Conservation (phyloP, 2,888 invertebrate species). For the Nomada ferruginata region DNA sequence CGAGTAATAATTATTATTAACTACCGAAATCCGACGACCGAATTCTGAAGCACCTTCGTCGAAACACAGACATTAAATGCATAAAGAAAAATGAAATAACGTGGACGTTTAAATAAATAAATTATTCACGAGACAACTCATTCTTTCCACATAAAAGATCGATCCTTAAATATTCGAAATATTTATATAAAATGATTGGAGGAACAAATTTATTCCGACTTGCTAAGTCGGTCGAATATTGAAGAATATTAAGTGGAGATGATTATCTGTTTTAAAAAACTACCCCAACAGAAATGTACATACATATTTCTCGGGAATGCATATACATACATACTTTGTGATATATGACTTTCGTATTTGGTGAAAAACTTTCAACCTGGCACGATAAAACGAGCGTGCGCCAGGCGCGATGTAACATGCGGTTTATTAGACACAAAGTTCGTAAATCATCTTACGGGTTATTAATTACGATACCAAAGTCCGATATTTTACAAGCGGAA, state of each 20-base stretch:
- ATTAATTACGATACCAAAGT: slow-evolving; percentile 59
- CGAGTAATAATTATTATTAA: not conserved
- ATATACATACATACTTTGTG: slow-evolving; percentile 1
- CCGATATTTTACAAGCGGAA: slow-evolving; percentile 57
- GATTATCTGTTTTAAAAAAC: slow-evolving; percentile 8
- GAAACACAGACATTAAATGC: no score
- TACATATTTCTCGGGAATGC: slow-evolving; percentile 1
- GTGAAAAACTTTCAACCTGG: slow-evolving; percentile 44
- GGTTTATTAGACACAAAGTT: slow-evolving; percentile 57
- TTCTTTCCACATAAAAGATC: no score
- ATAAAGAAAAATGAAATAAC: no score
- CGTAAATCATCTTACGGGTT: slow-evolving; percentile 64
- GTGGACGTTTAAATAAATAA: no score
- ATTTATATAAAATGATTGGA: no score
- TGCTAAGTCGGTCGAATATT: not conserved
- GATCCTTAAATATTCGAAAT: no score
- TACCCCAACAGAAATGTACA: not conserved
- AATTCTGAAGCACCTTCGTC: no score
- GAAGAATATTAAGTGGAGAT: not conserved
- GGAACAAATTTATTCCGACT: not conserved
- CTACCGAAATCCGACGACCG: not conserved
- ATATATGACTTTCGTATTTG: slow-evolving; percentile 31
- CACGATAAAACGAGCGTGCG: slow-evolving; percentile 36
- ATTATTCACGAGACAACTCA: no score
- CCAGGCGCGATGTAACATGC: slow-evolving; percentile 26